These are phyloP conservation scores for Indicator maculatus DNA, from an alignment of 2,113 vertebrate genomes.

Conservation along the genomic window DNA sequence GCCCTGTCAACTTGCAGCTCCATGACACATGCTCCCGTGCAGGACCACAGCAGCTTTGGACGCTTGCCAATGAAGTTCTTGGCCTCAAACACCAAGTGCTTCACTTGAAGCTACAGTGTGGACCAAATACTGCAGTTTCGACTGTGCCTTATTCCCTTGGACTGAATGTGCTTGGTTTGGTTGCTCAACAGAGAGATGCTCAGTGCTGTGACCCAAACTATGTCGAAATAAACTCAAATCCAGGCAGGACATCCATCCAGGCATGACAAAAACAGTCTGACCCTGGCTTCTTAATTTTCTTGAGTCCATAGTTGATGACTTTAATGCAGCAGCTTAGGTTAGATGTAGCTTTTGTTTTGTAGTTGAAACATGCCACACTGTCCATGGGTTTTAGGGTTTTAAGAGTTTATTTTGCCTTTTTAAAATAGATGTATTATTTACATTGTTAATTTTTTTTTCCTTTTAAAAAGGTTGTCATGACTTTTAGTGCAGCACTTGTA, in stretches of 20 bases:
- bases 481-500: neutral
- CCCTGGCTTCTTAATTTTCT: neutral
- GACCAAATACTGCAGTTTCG: too few species aligned
- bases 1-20: neutral
- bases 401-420: neutral
- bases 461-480: neutral
- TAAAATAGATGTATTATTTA: neutral
- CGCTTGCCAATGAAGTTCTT: neutral
- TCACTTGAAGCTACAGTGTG: neutral
- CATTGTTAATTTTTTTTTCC: neutral
- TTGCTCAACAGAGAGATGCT: neutral
- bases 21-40: rapidly evolving
- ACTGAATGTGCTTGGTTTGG: neutral
- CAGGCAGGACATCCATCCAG: too few species aligned
- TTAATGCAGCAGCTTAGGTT: neutral
- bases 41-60: neutral
- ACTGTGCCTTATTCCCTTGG: neutral
- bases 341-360: neutral
- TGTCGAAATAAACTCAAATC: neutral
- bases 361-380: neutral
- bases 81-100: neutral
- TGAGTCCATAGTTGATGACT: neutral
- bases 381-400: neutral
- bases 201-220: too few species aligned
- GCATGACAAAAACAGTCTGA: neutral